phyloP scores from a whole-genome alignment of 2,113 vertebrate species.

The Mola mola region DNA sequence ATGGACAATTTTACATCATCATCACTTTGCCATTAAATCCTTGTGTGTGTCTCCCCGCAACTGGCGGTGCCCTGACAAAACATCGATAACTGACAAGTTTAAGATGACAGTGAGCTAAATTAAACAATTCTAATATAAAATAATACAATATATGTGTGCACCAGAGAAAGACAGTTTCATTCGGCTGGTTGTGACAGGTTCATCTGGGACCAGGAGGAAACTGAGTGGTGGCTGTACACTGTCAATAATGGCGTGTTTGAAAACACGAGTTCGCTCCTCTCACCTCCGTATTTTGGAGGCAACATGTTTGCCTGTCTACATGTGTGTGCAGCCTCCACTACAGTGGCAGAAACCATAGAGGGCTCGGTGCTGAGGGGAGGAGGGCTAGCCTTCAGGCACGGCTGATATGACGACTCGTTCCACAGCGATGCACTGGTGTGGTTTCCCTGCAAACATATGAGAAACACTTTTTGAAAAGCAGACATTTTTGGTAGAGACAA shows the following conservation, averaged over 20 bases:
- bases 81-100: no score
- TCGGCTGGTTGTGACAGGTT: slow-evolving; percentile 67
- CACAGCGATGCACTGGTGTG: slow-evolving; percentile 64
- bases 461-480: slow-evolving; percentile 57
- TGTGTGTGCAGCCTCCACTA: slow-evolving; percentile 74
- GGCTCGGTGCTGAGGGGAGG: slow-evolving; percentile 43
- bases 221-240: slow-evolving; percentile 32
- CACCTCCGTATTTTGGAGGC: slow-evolving; percentile 64
- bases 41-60: no score
- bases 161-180: slow-evolving; percentile 45
- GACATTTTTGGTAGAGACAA: slow-evolving; percentile 51
- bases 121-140: no score
- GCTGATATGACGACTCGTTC: slow-evolving; percentile 69
- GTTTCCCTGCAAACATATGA: slow-evolving; percentile 62
- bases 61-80: no score
- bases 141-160: slow-evolving; percentile 12
- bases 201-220: slow-evolving; percentile 54
- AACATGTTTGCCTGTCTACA: slow-evolving; percentile 75
- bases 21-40: no score
- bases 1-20: no score
- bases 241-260: slow-evolving; percentile 62
- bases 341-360: slow-evolving; percentile 67
- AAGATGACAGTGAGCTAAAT: no score
- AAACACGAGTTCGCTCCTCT: slow-evolving; percentile 47
- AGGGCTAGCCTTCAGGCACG: slow-evolving; percentile 45